A percentile compares a stretch with the other conserved stretches of the same genome.
Conservation (phyloP, 2,888 invertebrate species). For the Ligdia adustata region DNA sequence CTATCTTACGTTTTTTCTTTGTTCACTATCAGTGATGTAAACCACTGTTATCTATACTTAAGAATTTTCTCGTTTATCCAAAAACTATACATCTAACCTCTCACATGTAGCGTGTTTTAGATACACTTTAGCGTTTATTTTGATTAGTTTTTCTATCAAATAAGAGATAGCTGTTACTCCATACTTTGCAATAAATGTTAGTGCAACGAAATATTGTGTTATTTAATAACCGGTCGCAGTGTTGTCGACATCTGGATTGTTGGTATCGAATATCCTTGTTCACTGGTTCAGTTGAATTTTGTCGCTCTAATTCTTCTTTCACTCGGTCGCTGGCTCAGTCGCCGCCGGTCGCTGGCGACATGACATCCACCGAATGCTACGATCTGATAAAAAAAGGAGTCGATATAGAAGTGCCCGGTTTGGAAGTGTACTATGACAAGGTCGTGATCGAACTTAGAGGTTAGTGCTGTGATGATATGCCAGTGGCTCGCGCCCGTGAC, state of each 20-base stretch:
- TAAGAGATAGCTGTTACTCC: neutral
- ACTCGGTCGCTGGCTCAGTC: slow-evolving; percentile 54
- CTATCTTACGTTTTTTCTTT: slow-evolving; percentile 22
- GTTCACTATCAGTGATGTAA: slow-evolving; percentile 50
- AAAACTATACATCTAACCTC: slow-evolving; percentile 35
- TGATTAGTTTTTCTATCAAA: slow-evolving; percentile 4
- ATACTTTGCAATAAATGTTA: slow-evolving; percentile 13
- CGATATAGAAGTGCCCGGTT: slow-evolving; percentile 78
- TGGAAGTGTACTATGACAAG: slow-evolving; percentile 84
- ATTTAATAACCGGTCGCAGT: slow-evolving; percentile 61
- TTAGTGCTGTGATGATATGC: slow-evolving; percentile 53
- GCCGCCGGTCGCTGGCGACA: slow-evolving; percentile 62
- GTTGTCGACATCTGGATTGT: slow-evolving; percentile 75
- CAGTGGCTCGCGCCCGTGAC: slow-evolving; percentile 15
- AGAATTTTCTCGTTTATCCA: slow-evolving; percentile 49
- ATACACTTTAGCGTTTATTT: slow-evolving; percentile 5
- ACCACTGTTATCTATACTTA: slow-evolving; percentile 46
- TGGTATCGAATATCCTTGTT: slow-evolving; percentile 79
- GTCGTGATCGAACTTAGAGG: slow-evolving; percentile 84
- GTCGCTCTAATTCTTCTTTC: slow-evolving; percentile 81
- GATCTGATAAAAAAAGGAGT: slow-evolving; percentile 78
- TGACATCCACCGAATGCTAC: slow-evolving; percentile 80
- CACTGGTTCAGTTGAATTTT: slow-evolving; percentile 70
- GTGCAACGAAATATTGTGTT: slow-evolving; percentile 42
- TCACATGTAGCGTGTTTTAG: slow-evolving; percentile 34